Base-by-base conservation (phyloP, 2,113 vertebrate species). In the Clupea harengus region DNA sequence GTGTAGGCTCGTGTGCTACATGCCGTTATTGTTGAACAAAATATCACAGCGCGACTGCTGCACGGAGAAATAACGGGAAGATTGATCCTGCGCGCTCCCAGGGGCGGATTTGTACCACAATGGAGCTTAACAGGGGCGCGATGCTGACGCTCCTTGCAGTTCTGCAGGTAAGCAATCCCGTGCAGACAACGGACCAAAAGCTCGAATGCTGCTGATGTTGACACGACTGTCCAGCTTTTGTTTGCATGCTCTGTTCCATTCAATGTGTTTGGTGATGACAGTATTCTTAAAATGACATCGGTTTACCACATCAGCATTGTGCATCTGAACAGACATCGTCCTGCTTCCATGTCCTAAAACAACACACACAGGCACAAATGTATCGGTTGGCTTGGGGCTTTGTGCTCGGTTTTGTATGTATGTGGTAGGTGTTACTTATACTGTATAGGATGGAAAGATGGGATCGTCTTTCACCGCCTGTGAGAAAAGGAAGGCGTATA, bases 101-200 rank as follows among this genome's bases (percentile, higher is more conserved):
- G 45, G 83, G 49, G 85, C 82, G 84, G 89, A 86, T 82, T 87
- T 86, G 52, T 84, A 85, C 87, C 86, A 87, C 64, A 82, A 92
- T 92, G 91, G 82, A 84, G 85, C 78, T 86, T 54, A 90, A 54
- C 78, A 86, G 88, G 87, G 85, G 86, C 78, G 82, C 83, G 85
- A 84, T 91, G 89, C 88, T 90, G 87, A 85, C 83, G 88, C 89
- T 92, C 82, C 85, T 90, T 44, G 89, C 90, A 83, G 90, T 86
- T 90, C 52, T 90, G 67, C 90, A 92, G 91, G 91, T 92, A 90
- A 90, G 67, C 18, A 75, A 78, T 78, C 72, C 72, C 72, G 25
- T 32, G 64, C 1, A 78, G 72, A 1, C 11, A 78, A 32, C 28
- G 28, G 28, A 39, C 72, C 32, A 17, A 39, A 78, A 78, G 72